Conservation (phyloP, 2,113 vertebrate genomes). For the Bolborhynchus lineola region DNA sequence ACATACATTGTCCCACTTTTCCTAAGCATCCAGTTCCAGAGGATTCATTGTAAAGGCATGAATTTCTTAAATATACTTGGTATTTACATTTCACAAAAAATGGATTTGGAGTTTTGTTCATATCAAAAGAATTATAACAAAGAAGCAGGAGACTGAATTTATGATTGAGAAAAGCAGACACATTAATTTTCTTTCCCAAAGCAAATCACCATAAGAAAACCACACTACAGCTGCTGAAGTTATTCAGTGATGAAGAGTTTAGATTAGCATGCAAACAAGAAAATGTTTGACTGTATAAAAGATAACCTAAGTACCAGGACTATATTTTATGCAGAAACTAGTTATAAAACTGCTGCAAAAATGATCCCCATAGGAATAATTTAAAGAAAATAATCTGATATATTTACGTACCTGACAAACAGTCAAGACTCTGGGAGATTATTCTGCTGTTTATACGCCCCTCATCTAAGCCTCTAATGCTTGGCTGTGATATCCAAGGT, state of each 20-base stretch:
- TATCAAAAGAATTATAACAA: conserved; percentile 73
- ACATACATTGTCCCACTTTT: neutral
- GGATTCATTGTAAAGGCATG: neutral
- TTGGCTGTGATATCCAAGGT: neutral
- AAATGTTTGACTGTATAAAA: conserved; percentile 55
- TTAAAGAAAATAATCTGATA: conserved; percentile 44
- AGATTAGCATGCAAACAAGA: conserved; percentile 69
- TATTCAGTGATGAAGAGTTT: conserved; percentile 54
- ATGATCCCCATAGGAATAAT: conserved; percentile 37
- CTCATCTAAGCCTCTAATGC: neutral
- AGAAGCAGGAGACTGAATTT: conserved; percentile 63
- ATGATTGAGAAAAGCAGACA: conserved; percentile 64
- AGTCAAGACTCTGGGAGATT: neutral
- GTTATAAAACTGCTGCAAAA: conserved; percentile 56
- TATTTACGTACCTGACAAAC: conserved; percentile 65
- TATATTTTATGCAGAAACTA: conserved; percentile 56
- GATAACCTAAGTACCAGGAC: conserved; percentile 1
- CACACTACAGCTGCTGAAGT: conserved; percentile 25
- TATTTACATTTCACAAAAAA: conserved; percentile 58
- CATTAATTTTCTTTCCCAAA: conserved; percentile 57
- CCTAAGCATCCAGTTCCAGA: conserved; percentile 5
- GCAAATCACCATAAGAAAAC: conserved; percentile 40
- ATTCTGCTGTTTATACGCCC: neutral
- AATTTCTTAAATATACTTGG: conserved; percentile 29
- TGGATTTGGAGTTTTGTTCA: conserved; percentile 58